phyloP scores from a whole-genome alignment of 2,888 invertebrate species.

The Spilarctia lutea region DNA sequence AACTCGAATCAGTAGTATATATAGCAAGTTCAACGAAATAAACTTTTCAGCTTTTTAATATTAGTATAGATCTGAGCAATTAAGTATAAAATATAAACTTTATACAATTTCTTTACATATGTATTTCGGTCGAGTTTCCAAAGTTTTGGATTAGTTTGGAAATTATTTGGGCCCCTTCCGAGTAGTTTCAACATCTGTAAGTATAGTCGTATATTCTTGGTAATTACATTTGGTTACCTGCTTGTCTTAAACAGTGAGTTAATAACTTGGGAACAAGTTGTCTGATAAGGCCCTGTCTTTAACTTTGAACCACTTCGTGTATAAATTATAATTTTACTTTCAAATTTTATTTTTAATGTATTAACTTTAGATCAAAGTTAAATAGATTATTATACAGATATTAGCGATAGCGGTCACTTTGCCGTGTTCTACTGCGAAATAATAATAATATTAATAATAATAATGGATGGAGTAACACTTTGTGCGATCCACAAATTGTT shows the following conservation, averaged over 20 bases:
- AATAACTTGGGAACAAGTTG: background rate
- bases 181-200: background rate
- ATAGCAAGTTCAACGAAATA: too few species aligned
- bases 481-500: too few species aligned
- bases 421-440: too few species aligned
- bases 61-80: background rate
- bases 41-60: too few species aligned
- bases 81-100: background rate
- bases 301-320: background rate
- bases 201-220: background rate
- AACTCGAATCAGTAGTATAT: too few species aligned
- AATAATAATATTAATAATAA: too few species aligned
- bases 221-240: conserved; percentile 1
- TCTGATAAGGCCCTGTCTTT: background rate
- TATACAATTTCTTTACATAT: background rate
- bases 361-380: too few species aligned
- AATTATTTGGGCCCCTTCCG: background rate
- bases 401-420: too few species aligned
- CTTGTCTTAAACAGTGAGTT: background rate
- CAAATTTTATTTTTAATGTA: too few species aligned
- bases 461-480: too few species aligned
- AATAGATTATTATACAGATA: too few species aligned
- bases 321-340: background rate
- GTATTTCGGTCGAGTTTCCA: background rate
- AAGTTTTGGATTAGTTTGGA: conserved; percentile 2